Conservation (phyloP, 2,797 vertebrate genomes). For the Anguilla pacifica region DNA sequence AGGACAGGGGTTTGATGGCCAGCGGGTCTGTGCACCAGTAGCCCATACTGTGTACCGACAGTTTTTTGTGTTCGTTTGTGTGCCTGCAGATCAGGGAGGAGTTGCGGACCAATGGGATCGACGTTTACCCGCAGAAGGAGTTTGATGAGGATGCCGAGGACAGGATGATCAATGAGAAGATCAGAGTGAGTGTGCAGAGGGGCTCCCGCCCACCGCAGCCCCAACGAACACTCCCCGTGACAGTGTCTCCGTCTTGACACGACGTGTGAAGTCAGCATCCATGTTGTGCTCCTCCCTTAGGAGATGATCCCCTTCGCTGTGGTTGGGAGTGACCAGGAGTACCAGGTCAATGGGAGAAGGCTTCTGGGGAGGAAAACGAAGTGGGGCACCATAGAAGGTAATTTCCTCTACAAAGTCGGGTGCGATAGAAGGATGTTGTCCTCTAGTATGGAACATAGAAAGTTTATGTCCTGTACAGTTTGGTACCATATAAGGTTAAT, state of each 20-base stretch:
- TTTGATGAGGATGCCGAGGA: conserved; percentile 85
- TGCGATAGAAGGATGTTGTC: background rate
- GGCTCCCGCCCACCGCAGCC: background rate
- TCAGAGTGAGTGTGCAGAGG: conserved; percentile 69
- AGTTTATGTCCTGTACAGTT: background rate
- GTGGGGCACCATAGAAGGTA: conserved; percentile 90
- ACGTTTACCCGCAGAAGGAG: conserved; percentile 83
- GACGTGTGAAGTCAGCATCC: background rate
- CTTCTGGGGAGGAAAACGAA: conserved; percentile 87
- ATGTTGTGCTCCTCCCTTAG: conserved; percentile 55
- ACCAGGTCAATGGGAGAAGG: conserved; percentile 84
- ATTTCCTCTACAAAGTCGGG: background rate
- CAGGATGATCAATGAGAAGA: conserved; percentile 81
- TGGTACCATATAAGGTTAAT: background rate
- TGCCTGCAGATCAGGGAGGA: conserved; percentile 78
- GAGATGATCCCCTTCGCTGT: conserved; percentile 89
- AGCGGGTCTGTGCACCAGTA: background rate
- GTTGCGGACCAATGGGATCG: conserved; percentile 79
- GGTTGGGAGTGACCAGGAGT: conserved; percentile 87
- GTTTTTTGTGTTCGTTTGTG: background rate
- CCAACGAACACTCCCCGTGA: background rate
- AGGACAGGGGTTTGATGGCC: background rate
- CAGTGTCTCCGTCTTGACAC: background rate
- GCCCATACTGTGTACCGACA: background rate
- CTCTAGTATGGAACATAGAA: background rate